Evolutionary conservation across 2,797 vertebrate species (phyloP).

Genomic region (Potorous gilbertii): DNA sequence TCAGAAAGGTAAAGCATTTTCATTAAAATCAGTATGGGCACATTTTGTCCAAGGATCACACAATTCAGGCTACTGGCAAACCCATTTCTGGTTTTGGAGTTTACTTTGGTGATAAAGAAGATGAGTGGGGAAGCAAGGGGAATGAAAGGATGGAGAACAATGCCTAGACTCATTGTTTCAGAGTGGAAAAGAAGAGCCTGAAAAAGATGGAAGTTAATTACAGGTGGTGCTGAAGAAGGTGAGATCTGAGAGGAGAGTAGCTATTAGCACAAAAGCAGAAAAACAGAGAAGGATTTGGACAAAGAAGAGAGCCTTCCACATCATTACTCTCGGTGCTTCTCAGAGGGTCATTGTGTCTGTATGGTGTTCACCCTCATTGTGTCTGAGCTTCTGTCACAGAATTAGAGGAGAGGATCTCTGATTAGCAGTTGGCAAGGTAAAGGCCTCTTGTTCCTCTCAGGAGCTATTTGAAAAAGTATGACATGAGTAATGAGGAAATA

Average conservation of each 20-base stretch:
- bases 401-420: background rate
- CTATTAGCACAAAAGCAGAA: background rate
- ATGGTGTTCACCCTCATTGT: background rate
- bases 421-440: background rate
- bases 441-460: background rate
- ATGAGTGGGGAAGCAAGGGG: constrained; percentile 4
- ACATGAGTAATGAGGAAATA: background rate
- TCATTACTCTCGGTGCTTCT: background rate
- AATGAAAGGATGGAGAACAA: constrained; percentile 38
- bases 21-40: background rate
- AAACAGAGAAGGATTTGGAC: background rate
- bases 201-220: background rate
- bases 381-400: background rate
- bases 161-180: constrained; percentile 29
- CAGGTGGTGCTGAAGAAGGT: constrained; percentile 12
- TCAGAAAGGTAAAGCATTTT: constrained; percentile 9
- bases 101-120: constrained; percentile 30
- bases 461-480: background rate
- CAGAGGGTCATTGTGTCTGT: background rate
- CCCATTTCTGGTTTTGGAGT: constrained; percentile 41
- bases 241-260: background rate
- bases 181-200: constrained; percentile 9
- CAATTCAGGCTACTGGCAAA: constrained; percentile 5
- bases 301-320: background rate
- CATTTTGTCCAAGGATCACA: background rate